Base-by-base conservation (phyloP, 30 jellyfish, hydroid and myxozoan genomes). In the Rhopilema esculentum region DNA sequence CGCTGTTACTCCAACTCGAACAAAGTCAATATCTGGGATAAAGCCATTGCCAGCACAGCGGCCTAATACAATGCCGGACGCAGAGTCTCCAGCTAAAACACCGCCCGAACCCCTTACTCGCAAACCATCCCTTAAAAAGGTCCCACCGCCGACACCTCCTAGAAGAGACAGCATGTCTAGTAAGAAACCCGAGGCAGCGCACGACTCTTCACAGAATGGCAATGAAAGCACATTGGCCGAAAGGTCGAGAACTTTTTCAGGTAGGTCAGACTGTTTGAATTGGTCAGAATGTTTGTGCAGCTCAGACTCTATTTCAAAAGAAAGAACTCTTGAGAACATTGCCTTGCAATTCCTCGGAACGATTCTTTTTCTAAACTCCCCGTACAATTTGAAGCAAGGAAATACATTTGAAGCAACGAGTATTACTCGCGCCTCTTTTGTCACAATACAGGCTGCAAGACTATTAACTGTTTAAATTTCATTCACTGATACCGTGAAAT, bases 131-230 rank as follows among this genome's bases (percentile, higher is more conserved):
- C 77, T 74, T 6, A 92, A 82, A 57, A 87, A 82, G 66, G 85
- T 66, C 9, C 98, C 98, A 15, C 98, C 98, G 7, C 98, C 98
- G 16, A 95, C 97, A 28, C 98, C 98, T 20, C 98, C 98, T 19
- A 81, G 94, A 50, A 88, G 91, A 75, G 93, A 86, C 27, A 86
- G 98, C 87, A 88, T 88, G 88, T 16, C 78, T 24, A 63, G 70
- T 1, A 80, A 80, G 63, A 61, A 32, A 48, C 72, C 52, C 4
- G 96, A 75, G 23, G 31, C 32, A 66, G 26, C 85, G 17, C 28
- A 70, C 23, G 74, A 62, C 22, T 27, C 62, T 0, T 27, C 27
- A 24, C 69, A 40, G 17, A 66, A 9, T 22, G 19, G 52, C 22
- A 79, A 26, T 32, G 84, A 88, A 24, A 57, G 7, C 22, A 51